Evolutionary conservation across 1,140 invertebrate species (phyloP).

Genomic region (Ostrea denselamellosa): DNA sequence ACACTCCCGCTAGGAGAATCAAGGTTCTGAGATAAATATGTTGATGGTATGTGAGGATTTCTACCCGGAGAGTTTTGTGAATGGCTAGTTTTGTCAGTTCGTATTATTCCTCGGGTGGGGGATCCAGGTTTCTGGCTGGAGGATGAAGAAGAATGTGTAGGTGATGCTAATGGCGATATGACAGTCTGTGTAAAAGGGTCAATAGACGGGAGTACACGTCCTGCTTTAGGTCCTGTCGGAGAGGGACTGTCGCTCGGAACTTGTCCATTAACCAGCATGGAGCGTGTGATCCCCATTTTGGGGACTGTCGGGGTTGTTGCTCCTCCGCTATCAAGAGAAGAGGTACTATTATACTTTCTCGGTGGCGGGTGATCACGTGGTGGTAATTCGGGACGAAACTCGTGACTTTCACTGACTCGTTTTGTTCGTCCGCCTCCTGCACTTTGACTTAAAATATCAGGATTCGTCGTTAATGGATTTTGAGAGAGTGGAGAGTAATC

Average conservation of each 20-base stretch:
- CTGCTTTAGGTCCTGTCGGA: neutral
- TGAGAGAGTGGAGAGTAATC: conserved; percentile 22
- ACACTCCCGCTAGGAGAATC: neutral
- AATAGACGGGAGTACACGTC: neutral
- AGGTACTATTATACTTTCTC: conserved; percentile 6
- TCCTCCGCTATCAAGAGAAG: conserved; percentile 31
- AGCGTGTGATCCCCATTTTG: conserved; percentile 31
- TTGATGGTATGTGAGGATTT: neutral
- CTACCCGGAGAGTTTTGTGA: neutral
- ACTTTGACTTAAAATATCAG: neutral
- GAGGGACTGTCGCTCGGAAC: neutral
- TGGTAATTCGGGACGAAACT: conserved; percentile 19
- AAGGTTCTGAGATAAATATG: neutral
- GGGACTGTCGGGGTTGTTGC: neutral
- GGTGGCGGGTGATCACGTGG: conserved; percentile 28
- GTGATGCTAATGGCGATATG: conserved; percentile 11
- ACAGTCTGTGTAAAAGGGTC: neutral
- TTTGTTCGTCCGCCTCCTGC: neutral
- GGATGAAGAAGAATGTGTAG: conserved; percentile 4
- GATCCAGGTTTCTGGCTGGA: neutral
- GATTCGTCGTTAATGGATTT: neutral
- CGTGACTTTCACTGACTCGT: neutral
- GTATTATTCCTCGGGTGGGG: neutral
- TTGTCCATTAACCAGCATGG: conserved; percentile 21
- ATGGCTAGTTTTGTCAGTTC: neutral